A percentile compares a stretch with the other conserved stretches of the same genome.
Evolutionary conservation across 30 jellyfish, hydroid and myxozoan genomes (phyloP).

Genomic region (Catostylus mosaicus): DNA sequence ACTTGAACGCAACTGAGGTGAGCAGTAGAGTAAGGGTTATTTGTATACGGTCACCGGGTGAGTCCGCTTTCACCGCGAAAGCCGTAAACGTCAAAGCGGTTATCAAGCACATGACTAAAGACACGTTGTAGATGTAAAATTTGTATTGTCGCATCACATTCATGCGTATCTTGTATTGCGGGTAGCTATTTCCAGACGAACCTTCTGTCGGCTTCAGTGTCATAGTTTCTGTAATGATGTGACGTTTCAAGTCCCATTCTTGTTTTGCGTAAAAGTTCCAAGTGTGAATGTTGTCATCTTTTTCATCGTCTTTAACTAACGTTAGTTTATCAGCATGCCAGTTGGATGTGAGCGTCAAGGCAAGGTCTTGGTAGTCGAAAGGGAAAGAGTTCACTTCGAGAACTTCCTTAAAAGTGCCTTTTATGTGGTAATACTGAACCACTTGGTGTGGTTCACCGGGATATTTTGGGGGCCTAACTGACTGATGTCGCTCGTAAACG

Average conservation of each 20-base stretch:
- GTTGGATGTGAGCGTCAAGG: constrained; percentile 47
- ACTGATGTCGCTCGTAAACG: constrained; percentile 28
- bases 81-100: constrained; percentile 60
- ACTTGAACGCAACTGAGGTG: constrained; percentile 72
- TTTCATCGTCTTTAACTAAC: constrained; percentile 15
- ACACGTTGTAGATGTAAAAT: constrained; percentile 37
- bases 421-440: constrained; percentile 32
- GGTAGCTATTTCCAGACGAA: constrained; percentile 52
- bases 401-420: constrained; percentile 56
- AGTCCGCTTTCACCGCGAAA: constrained; percentile 50
- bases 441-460: constrained; percentile 40
- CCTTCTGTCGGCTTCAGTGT: constrained; percentile 2
- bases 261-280: constrained; percentile 52
- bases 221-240: constrained; percentile 17
- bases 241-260: constrained; percentile 43
- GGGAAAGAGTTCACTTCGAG: constrained; percentile 52
- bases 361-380: constrained; percentile 51
- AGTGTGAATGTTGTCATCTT: constrained; percentile 55
- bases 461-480: neutral
- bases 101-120: constrained; percentile 33
- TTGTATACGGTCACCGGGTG: constrained; percentile 53
- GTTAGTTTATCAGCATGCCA: constrained; percentile 14
- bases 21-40: constrained; percentile 51
- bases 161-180: constrained; percentile 55
- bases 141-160: constrained; percentile 48